Evolutionary conservation across 1,140 invertebrate genomes (phyloP), one percentile per base, ranked within the genome.

Genomic region (Hesperophylax magnus): DNA sequence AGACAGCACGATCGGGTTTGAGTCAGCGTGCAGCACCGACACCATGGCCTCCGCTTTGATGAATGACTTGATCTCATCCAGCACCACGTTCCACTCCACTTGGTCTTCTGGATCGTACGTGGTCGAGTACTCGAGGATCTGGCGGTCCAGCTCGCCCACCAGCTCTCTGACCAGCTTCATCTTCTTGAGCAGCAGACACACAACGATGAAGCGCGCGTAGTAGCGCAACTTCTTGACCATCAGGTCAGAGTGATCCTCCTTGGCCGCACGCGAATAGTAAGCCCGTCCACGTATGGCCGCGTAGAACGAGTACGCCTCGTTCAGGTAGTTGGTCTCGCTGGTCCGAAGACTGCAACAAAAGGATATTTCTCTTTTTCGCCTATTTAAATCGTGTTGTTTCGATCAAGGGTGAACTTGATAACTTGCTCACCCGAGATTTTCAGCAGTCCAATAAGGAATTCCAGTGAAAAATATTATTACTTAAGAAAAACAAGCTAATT

Each of bases 161-260:
- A 99, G 90, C 88, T 99, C 98, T 63, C 94, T 92, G 58, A 99
- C 97, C 82, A 98, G 90, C 89, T 98, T 98, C 93, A 98, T 97
- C 88, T 97, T 97, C 89, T 98, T 98, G 63, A 98, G 91, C 84
- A 99, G 91, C 81, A 99, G 92, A 90, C 97, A 98, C 17, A 99
- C 98, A 27, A 99, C 97, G 85, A 99, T 99, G 88, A 98, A 99
- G 71, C 98, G 92, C 22, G 98, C 98, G 89, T 98, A 99, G 87
- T 98, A 99, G 69, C 98, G 92, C 22, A 99, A 90, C 89, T 99
- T 99, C 89, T 99, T 99, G 61, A 99, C 97, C 96, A 99, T 98
- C 80, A 99, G 89, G 87, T 99, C 98, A 82, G 96, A 97, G 86
- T 96, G 94, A 89, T 98, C 97, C 88, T 98, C 97, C 88, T 98